Evolutionary conservation across 2,797 vertebrate species (phyloP), one percentile per base, ranked within the genome.

Genomic region (Rhadinocentrus ornatus): DNA sequence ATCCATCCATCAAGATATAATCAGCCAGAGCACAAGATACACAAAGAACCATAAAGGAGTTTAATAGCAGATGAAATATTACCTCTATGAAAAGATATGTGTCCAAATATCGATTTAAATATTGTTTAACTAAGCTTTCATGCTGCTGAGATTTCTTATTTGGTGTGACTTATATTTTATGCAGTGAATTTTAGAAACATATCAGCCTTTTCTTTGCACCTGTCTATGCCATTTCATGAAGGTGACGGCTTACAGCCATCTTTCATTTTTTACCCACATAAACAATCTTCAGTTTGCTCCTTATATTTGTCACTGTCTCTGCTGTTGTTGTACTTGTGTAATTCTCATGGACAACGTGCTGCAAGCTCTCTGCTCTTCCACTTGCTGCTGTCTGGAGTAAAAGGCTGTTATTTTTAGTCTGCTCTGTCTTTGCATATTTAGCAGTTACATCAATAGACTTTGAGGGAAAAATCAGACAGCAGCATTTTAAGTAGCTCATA

Each of bases 351-450:
- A 56, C 34, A 63, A 68, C 74, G 71, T 82, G 12, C 77, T 67
- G 31, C 64, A 75, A 62, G 63, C 65, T 66, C 16, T 16, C 15
- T 55, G 53, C 62, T 66, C 55, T 31, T 35, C 39, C 53, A 62
- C 46, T 69, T 58, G 44, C 59, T 15, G 26, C 62, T 59, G 53
- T 66, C 62, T 39, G 75, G 35, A 81, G 77, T 68, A 80, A 83
- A 75, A 50, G 74, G 31, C 41, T 60, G 83, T 77, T 88, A 86
- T 88, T 86, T 90, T 88, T 88, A 85, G 82, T 72, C 58, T 27
- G 8, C 52, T 77, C 46, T 73, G 54, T 80, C 53, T 59, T 71
- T 78, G 60, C 67, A 80, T 81, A 78, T 75, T 75, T 70, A 81
- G 81, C 55, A 70, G 75, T 75, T 64, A 71, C 81, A 82, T 85